Base-by-base conservation (phyloP, 1,140 invertebrate species). In the Marisa cornuarietis region DNA sequence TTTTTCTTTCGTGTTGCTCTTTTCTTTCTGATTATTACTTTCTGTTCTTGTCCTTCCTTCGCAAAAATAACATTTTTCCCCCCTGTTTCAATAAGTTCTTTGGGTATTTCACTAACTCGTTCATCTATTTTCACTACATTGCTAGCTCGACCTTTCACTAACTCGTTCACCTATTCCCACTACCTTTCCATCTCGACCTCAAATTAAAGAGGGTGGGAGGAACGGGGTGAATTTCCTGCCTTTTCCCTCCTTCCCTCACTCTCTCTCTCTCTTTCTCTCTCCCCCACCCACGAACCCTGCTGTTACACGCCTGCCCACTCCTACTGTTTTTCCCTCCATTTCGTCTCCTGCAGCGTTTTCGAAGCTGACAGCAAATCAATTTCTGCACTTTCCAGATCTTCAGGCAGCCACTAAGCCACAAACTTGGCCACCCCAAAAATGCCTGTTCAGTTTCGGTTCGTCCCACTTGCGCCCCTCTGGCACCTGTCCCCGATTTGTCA, bases 361-460 rank as follows among this genome's bases (percentile, higher is more conserved):
- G 54, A 58, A 58, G 16, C 54, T 58, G 54, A 58, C 54, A 58
- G 54, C 54, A 58, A 58, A 58, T 58, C 54, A 68, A 24, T 68
- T 68, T 68, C 6, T 31, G n/a, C 65, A 68, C 65, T 68, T 31
- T 68, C 65, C 11, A 68, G 4, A 68, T 68, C 65, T 68, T 68
- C 26, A n/a, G 65, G 6, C 10, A n/a, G 26, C 22, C 22, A 68
- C 22, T 24, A 68, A 68, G n/a, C 22, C 22, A 68, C 22, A 68
- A 68, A 68, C n/a, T 31, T 68, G 65, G 65, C 65, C 65, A 68
- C n/a, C 65, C 65, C 65, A 68, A 31, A n/a, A 31, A 68, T n/a
- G 26, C 26, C 65, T 68, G n/a, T n/a, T 68, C 65, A 68, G 65
- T 6, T 68, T 68, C 6, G n/a, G 26, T 68, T 31, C 65, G 26